phyloP scores from a whole-genome alignment of 2,888 invertebrate species.

The Nymphalis urticae region DNA sequence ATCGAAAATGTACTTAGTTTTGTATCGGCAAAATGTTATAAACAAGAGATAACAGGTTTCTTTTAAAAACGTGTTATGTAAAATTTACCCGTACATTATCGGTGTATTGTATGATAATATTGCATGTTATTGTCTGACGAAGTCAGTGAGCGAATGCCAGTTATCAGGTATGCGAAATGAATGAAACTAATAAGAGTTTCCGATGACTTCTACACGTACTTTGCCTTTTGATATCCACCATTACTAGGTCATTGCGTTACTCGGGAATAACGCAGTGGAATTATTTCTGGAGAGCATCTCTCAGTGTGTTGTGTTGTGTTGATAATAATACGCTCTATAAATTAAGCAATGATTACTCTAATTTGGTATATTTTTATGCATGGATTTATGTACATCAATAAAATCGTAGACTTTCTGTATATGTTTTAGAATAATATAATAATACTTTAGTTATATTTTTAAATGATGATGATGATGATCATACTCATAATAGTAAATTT shows the following conservation, averaged over 20 bases:
- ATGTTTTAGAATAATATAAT: no score
- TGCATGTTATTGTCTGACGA: constrained; percentile 11
- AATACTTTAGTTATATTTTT: no score
- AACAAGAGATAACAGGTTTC: constrained; percentile 1
- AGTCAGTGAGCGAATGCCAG: constrained; percentile 34
- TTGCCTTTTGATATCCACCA: constrained; percentile 48
- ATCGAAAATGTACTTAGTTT: not conserved
- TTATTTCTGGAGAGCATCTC: constrained; percentile 52
- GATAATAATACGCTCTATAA: not conserved
- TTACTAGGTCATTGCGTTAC: constrained; percentile 55
- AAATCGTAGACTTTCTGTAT: no score
- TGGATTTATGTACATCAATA: no score
- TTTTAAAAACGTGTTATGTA: constrained; percentile 7
- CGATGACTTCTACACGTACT: constrained; percentile 41
- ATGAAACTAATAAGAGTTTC: constrained; percentile 51
- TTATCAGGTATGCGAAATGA: constrained; percentile 43
- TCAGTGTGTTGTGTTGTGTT: constrained; percentile 28
- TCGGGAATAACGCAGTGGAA: constrained; percentile 48
- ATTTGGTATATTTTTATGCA: no score
- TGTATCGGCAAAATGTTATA: not conserved
- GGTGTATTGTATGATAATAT: constrained; percentile 24
- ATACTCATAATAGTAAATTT: no score
- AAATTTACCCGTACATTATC: constrained; percentile 7
- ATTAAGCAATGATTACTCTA: not conserved
- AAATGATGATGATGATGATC: no score